Percentiles rank a stretch among this genome's conserved stretches.
Evolutionary conservation across 1,140 invertebrate species (phyloP).

Genomic region (Bombus turneri): DNA sequence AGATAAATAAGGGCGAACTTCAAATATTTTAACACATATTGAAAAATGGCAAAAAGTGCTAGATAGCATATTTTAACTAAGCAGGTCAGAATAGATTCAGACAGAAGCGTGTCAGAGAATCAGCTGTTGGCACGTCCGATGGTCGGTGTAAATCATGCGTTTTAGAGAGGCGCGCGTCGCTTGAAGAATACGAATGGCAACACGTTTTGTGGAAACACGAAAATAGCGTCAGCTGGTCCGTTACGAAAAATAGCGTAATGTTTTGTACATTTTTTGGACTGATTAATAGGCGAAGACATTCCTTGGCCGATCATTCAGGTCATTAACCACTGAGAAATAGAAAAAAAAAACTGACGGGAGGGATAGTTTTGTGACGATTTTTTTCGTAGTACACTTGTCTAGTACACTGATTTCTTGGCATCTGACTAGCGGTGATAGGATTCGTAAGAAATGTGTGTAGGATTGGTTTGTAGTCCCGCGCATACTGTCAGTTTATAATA

Average conservation of each 20-base stretch:
- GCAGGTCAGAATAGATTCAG: slow-evolving; percentile 17
- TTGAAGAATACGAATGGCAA: background rate
- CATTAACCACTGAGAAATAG: slow-evolving; percentile 57
- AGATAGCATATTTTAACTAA: too few species aligned
- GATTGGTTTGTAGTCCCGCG: too few species aligned
- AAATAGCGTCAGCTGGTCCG: slow-evolving; percentile 38
- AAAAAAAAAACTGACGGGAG: slow-evolving; percentile 25
- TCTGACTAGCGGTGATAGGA: background rate
- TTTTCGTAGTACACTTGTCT: background rate
- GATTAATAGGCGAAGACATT: slow-evolving; percentile 56
- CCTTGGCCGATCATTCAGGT: slow-evolving; percentile 32
- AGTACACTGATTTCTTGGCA: background rate
- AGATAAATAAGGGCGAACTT: too few species aligned
- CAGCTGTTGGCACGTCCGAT: slow-evolving; percentile 31
- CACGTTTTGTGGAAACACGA: slow-evolving; percentile 42
- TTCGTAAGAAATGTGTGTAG: background rate
- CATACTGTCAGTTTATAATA: too few species aligned
- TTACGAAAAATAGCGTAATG: slow-evolving; percentile 45
- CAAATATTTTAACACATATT: too few species aligned
- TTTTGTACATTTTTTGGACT: slow-evolving; percentile 59
- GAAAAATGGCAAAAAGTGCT: too few species aligned
- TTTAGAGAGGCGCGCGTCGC: background rate
- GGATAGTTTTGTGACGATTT: slow-evolving; percentile 5
- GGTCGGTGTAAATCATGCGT: slow-evolving; percentile 10
- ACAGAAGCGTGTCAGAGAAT: slow-evolving; percentile 25